Conservation (phyloP, 2,113 vertebrate genomes). For the Bos indicus region DNA sequence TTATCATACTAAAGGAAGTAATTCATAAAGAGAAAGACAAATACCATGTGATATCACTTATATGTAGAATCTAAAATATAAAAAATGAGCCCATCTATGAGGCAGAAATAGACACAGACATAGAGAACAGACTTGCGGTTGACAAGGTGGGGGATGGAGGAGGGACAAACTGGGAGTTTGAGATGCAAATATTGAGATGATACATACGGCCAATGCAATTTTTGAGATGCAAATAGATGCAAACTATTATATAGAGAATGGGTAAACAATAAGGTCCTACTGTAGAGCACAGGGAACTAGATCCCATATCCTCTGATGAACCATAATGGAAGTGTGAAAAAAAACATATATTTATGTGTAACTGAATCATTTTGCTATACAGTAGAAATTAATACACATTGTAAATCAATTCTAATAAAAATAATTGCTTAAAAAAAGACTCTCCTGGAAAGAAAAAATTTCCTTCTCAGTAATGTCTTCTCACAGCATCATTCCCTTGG, state of each 20-base stretch:
- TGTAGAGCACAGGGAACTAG: not conserved
- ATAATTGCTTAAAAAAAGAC: not conserved
- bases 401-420: not conserved
- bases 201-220: not conserved
- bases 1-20: not conserved
- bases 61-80: not conserved
- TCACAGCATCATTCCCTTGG: not conserved
- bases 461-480: not conserved
- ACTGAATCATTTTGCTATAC: not conserved
- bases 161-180: not conserved
- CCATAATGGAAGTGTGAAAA: not conserved
- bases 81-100: not conserved
- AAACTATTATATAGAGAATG: not conserved
- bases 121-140: not conserved
- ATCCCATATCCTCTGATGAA: not conserved
- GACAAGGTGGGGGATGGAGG: not conserved
- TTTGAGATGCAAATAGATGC: not conserved
- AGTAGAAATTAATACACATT: not conserved
- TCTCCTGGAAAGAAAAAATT: not conserved
- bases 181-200: not conserved
- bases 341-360: not conserved
- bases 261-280: not conserved
- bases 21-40: not conserved
- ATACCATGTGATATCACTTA: not conserved
- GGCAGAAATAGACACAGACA: not conserved